phyloP scores from a whole-genome alignment of 2,113 vertebrate species.

The Neolamprologus hecqui region DNA sequence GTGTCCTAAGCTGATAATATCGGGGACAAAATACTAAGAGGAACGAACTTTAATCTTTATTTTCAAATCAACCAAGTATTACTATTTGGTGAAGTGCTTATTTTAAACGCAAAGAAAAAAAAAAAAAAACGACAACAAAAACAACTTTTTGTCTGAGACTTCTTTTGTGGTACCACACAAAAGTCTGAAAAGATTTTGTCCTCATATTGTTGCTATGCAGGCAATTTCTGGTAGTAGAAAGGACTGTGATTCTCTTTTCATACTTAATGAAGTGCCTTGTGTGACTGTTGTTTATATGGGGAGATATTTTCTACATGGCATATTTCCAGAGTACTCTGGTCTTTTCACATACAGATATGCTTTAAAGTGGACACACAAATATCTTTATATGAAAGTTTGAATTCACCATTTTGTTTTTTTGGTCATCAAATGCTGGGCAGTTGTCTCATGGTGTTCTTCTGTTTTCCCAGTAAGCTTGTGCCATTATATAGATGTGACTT shows the following conservation, averaged over 20 bases:
- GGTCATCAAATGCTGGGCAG: slow-evolving; percentile 55
- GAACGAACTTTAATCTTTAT: slow-evolving; percentile 70
- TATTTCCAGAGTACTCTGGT: slow-evolving; percentile 87
- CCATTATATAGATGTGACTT: slow-evolving; percentile 64
- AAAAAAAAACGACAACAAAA: slow-evolving; percentile 20
- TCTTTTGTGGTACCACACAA: slow-evolving; percentile 50
- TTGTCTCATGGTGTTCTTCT: slow-evolving; percentile 56
- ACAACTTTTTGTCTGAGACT: neutral
- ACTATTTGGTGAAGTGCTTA: slow-evolving; percentile 68
- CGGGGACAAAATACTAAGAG: slow-evolving; percentile 62
- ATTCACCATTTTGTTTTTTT: slow-evolving; percentile 38
- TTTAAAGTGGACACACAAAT: slow-evolving; percentile 76
- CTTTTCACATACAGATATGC: slow-evolving; percentile 84
- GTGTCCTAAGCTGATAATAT: neutral
- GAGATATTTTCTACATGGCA: slow-evolving; percentile 86
- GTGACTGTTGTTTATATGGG: slow-evolving; percentile 90
- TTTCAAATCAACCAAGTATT: slow-evolving; percentile 63
- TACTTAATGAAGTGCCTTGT: slow-evolving; percentile 98
- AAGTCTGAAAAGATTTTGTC: slow-evolving; percentile 47
- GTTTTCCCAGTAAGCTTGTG: slow-evolving; percentile 45
- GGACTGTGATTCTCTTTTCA: slow-evolving; percentile 79
- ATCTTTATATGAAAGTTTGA: slow-evolving; percentile 73
- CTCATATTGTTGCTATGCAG: slow-evolving; percentile 79
- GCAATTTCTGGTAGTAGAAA: slow-evolving; percentile 81
- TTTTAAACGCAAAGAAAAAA: slow-evolving; percentile 65